Percentiles rank a stretch among this genome's conserved stretches.
phyloP scores from a whole-genome alignment of 1,140 invertebrate genomes.

The Mactra quadrangularis region DNA sequence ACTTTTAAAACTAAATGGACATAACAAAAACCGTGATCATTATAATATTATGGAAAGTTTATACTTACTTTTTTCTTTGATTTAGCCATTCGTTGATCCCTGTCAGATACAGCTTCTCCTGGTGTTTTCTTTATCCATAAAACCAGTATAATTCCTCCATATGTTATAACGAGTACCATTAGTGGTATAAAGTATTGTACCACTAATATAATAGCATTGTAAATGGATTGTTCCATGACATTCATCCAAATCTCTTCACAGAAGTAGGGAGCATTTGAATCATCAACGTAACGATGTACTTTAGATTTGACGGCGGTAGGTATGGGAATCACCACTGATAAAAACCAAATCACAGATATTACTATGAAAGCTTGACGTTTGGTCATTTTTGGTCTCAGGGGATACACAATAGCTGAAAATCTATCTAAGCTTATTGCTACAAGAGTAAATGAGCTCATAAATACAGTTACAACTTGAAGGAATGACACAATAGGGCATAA shows the following conservation, averaged over 20 bases:
- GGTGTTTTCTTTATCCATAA: conserved; percentile 95
- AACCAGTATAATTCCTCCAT: conserved; percentile 92
- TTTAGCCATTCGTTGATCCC: conserved; percentile 92
- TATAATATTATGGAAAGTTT: too few relatives aligned
- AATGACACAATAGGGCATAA: conserved; percentile 95
- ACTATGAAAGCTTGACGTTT: conserved; percentile 89
- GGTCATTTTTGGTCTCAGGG: conserved; percentile 91
- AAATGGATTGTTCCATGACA: conserved; percentile 86
- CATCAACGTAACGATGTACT: conserved; percentile 72
- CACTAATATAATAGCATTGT: conserved; percentile 90
- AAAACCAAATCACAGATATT: conserved; percentile 90
- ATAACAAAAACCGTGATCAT: too few relatives aligned
- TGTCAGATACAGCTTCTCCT: conserved; percentile 91
- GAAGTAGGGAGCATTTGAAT: conserved; percentile 66
- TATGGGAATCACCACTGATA: conserved; percentile 91
- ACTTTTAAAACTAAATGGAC: too few relatives aligned
- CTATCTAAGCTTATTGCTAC: conserved; percentile 98
- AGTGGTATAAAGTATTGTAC: conserved; percentile 94
- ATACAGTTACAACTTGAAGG: conserved; percentile 96
- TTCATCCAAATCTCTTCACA: conserved; percentile 79
- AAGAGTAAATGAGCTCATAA: conserved; percentile 96
- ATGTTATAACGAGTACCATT: conserved; percentile 93
- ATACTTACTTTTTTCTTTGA: conserved; percentile 93
- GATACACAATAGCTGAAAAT: conserved; percentile 97
- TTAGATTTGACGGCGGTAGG: conserved; percentile 90